phyloP scores from a whole-genome alignment of 2,888 invertebrate genomes.

The Sarcophaga variegata region DNA sequence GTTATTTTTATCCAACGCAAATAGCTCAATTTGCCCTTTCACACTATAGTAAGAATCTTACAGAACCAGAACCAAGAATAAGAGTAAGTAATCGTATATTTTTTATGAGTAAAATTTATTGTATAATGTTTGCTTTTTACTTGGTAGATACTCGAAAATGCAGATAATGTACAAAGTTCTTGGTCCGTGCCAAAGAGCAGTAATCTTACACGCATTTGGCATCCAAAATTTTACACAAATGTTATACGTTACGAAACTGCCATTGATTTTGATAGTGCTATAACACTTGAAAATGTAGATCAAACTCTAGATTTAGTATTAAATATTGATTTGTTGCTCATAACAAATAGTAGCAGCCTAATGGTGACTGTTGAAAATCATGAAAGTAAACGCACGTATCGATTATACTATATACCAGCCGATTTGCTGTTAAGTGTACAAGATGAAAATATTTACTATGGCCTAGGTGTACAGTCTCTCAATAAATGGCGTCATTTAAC shows the following conservation, averaged over 20 bases:
- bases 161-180: conserved; percentile 85
- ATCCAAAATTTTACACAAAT: conserved; percentile 84
- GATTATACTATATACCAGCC: conserved; percentile 91
- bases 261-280: conserved; percentile 86
- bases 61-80: conserved; percentile 90
- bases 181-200: conserved; percentile 90
- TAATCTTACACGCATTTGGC: conserved; percentile 85
- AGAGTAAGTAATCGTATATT: conserved; percentile 78
- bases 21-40: conserved; percentile 99
- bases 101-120: neutral
- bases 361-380: conserved; percentile 90
- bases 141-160: conserved; percentile 86
- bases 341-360: conserved; percentile 89
- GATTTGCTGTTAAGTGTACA: conserved; percentile 88
- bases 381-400: conserved; percentile 89
- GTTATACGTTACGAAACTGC: conserved; percentile 89
- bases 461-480: conserved; percentile 85
- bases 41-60: conserved; percentile 97
- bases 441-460: conserved; percentile 93
- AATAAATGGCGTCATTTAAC: conserved; percentile 90
- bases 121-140: neutral
- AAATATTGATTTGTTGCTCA: conserved; percentile 87
- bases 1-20: conserved; percentile 99
- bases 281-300: conserved; percentile 84
- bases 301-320: conserved; percentile 89